Base-by-base conservation (phyloP, 92 coral and sea anemone genomes). In the Epizoanthus rinbou region DNA sequence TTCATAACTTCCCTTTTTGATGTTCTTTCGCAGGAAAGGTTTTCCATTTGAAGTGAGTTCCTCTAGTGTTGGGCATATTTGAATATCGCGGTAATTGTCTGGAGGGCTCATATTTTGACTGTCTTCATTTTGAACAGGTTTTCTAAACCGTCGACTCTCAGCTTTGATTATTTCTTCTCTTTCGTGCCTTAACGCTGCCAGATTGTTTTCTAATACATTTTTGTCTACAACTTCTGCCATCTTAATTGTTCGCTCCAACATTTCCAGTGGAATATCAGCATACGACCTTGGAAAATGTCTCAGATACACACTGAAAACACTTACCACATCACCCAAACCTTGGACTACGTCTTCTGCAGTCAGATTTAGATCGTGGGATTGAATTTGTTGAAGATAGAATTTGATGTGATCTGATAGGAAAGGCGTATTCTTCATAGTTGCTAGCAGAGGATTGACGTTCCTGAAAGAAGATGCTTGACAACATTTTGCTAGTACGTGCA, bases 21-120 rank as follows among this genome's bases (percentile, higher is more conserved):
- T 86, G 69, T 93, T 91, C 73, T 85, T 80, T 1, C 98, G 91
- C 57, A 93, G 79, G 52, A 90, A 93, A 3, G 97, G 92, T 64
- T 76, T 83, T 18, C 84, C 88, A 8, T 84, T 74, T n/a, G 94
- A 62, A 56, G 66, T 70, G 57, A 93, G 81, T 65, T 93, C 97
- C 67, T 86, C 76, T 16, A 58, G 58, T 18, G 89, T 91, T 21
- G 97, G 97, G 45, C 88, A 93, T 59, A 93, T 58, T 6, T 91
- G 92, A 3, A 88, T 86, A 63, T 88, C 86, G 62, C 91, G 86
- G 56, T 81, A 93, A 22, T 93, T 89, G 56, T 93, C 90, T 23
- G 97, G 97, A 4, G 97, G 94, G n/a, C 85, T 84, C 53, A 56
- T 16, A 4, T 82, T 74, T 0, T 16, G 23, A 21, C 63, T 67